Base-by-base conservation (phyloP, 2,888 invertebrate genomes). In the Ethmia dodecea region DNA sequence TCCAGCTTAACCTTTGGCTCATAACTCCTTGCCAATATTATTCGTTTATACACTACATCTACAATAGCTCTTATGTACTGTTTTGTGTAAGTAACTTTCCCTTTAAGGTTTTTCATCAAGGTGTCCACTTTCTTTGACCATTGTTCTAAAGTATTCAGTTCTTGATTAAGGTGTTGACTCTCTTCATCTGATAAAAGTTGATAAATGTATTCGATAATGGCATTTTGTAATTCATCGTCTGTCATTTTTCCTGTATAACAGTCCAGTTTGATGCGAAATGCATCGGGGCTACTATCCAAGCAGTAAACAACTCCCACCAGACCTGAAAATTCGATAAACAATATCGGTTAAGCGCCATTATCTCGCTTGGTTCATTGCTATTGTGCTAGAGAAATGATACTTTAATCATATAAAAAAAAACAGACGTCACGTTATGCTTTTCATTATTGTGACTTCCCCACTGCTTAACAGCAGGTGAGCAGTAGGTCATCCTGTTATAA, bases 251-350 rank as follows among this genome's bases (percentile, higher is more conserved):
- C 43, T n/a, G 45, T 15, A 28, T 45, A 43, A 15, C 40, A 35
- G 4, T 40, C 34, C 1, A 49, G 28, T 31, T 45, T 45, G 3
- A 32, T 11, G 14, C 32, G 28, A 8, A 47, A 15, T 6, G 45
- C 40, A 5, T 43, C 43, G 5, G 49, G 49, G 26, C 45, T 49
- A 22, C 41, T 41, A 32, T 48, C 44, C 22, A 49, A 22, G 28
- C 47, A 49, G 26, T 43, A 44, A 5, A 49, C 39, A n/a, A 40
- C 31, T n/a, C 45, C 49, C 3, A 38, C 33, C 24, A 38, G 33
- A 35, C 49, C 47, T 44, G 40, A 2, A 40, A 37, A 27, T 16
- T 16, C 8, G 24, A 11, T 18, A 14, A 8, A 28, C n/a, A 4
- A 22, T 22, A n/a, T n/a, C n/a, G n/a, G n/a, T 29, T 13, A 15